Evolutionary conservation across 2,797 vertebrate species (phyloP), one percentile per base, ranked within the genome.

Genomic region (Crenichthys baileyi): DNA sequence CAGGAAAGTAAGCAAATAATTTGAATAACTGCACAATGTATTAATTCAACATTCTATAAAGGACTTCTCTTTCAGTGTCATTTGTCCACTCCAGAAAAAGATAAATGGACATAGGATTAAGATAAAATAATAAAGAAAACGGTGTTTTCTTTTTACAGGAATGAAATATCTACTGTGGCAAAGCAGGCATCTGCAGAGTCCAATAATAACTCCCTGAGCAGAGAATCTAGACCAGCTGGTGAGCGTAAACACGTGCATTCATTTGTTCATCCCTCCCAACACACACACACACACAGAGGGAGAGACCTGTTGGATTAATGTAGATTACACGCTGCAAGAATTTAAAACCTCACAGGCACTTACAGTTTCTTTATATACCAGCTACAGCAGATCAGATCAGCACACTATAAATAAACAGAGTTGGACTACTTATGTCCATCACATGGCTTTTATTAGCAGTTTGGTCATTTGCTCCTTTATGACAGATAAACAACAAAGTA

Each of bases 141-240:
- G 1, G 73, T 26, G 1, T 63, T 15, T 83, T 63, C 55, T n/a
- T 72, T 68, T 26, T 46, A 41, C 87, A 93, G 91, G 70, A 93
- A 92, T 12, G 80, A 86, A 5, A 87, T 78, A 82, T 76, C 80
- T 48, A 0, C 73, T n/a, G 53, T 60, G 24, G 44, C 73, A 29
- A 89, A 86, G 75, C 84, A 88, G 71, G n/a, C 80, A 31, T 81
- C 89, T 11, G 39, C 46, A 8, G 91, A 92, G 76, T 85, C 88
- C 0, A 94, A 94, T 83, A 95, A 94, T 72, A 94, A 95, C 61
- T 86, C 87, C 1, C 77, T 63, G 29, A 77, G 46, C 75, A 71
- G 22, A 83, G 87, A 86, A 53, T 60, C 22, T 31, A 83, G 13
- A 73, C 76, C 87, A 26, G 76, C 87, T n/a, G 68, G 94, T 94